Base-by-base conservation (phyloP, 2,113 vertebrate genomes). In the Engraulis encrasicolus region DNA sequence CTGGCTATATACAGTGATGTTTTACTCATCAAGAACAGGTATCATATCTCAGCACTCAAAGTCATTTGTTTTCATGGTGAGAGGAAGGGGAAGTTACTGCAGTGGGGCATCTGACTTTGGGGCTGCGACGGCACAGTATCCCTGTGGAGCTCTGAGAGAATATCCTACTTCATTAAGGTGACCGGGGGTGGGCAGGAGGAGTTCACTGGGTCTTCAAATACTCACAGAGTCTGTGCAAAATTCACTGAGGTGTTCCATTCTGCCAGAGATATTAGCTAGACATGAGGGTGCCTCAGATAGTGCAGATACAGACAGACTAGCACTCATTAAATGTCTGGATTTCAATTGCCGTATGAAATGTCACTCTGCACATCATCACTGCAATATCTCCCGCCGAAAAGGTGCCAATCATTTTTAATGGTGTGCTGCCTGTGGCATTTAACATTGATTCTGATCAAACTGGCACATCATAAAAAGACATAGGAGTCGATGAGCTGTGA, bases 371-470 rank as follows among this genome's bases (percentile, higher is more conserved):
- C 58, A 27, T 66, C 58, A 61, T 61, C 23, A 66, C 7, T 27
- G 58, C 23, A 31, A 31, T 23, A 66, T 66, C 27, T 7, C 9
- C 58, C 23, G 14, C n/a, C 20, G 54, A 58, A 58, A 58, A 14
- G 40, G 18, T 50, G 48, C 2, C 4, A 82, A 52, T 78, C 54
- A 84, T 78, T 58, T 37, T 23, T 58, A n/a, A 58, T 58, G 23
- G 0, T 66, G 23, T 31, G 27, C 23, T 14, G 58, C 58, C 58
- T 66, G 27, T 27, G 27, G 58, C 58, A 27, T 66, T 66, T 31
- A 66, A 23, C 58, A 23, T 23, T 66, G 58, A 66, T 66, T 66
- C 58, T 66, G 58, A 66, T 66, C 58, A 66, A 58, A 66, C 6
- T 66, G 27, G n/a, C 27, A 14, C 58, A 66, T 11, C 15, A 7